These are phyloP conservation scores for Chalcosyrphus nemorum DNA, from an alignment of 2,888 invertebrate genomes.

Conservation along the genomic window DNA sequence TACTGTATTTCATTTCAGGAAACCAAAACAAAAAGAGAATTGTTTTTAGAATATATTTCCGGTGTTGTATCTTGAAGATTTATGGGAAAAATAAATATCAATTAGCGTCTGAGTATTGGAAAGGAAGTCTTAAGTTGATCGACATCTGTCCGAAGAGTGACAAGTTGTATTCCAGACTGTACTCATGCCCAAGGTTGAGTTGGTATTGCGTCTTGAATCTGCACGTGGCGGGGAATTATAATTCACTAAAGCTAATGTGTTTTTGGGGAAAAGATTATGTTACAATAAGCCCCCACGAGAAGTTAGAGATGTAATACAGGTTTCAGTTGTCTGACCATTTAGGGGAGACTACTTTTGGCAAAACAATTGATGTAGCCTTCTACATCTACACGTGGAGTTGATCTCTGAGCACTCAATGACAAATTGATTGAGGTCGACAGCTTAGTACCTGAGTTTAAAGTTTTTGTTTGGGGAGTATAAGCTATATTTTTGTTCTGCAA, in stretches of 20 bases:
- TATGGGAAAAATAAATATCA: constrained; percentile 2
- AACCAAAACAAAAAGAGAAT: background rate
- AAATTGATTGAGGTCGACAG: too few relatives aligned
- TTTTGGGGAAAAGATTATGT: background rate
- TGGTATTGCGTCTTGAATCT: too few relatives aligned
- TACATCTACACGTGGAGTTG: background rate
- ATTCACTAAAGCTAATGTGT: background rate
- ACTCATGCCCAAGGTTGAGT: too few relatives aligned
- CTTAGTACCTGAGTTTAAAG: too few relatives aligned
- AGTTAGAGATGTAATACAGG: background rate
- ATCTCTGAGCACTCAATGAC: background rate
- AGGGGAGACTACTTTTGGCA: background rate
- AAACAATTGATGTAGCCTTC: background rate
- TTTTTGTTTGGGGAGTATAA: too few relatives aligned
- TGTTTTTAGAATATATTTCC: constrained; percentile 39
- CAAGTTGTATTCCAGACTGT: too few relatives aligned
- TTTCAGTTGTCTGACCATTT: background rate
- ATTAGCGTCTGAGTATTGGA: too few relatives aligned
- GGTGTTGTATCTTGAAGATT: constrained; percentile 22
- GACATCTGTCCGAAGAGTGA: too few relatives aligned
- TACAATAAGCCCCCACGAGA: background rate
- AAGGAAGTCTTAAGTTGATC: too few relatives aligned
- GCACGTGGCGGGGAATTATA: too few relatives aligned
- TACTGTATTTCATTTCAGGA: constrained; percentile 9
- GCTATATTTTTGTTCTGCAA: too few relatives aligned